These are phyloP conservation scores for Bolborhynchus lineola DNA, from an alignment of 2,113 vertebrate species.

Conservation along the genomic window DNA sequence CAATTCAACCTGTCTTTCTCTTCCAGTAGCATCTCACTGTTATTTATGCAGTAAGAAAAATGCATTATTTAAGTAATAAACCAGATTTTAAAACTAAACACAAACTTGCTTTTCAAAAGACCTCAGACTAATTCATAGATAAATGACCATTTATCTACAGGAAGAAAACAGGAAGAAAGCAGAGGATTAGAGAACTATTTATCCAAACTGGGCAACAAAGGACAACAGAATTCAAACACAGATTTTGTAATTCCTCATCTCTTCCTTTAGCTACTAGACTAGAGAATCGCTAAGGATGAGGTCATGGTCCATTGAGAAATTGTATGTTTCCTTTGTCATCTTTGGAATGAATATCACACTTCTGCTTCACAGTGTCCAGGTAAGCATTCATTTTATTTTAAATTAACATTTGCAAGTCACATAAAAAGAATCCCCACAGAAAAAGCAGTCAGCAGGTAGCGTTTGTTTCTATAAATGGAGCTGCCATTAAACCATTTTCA, in stretches of 20 bases:
- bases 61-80: neutral
- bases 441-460: neutral
- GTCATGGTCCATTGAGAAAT: neutral
- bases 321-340: neutral
- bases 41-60: conserved; percentile 39
- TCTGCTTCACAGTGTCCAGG: neutral
- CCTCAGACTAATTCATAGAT: neutral
- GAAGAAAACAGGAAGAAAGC: neutral
- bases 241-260: neutral
- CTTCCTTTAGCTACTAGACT: neutral
- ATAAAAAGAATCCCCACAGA: conserved; percentile 7
- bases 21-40: neutral
- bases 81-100: neutral
- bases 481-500: conserved; percentile 32
- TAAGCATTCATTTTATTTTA: neutral
- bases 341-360: neutral
- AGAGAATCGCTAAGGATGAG: neutral
- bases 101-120: neutral
- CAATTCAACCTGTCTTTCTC: neutral
- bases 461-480: conserved; percentile 26
- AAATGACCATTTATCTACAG: fast-evolving
- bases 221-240: neutral
- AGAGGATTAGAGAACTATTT: neutral
- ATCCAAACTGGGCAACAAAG: neutral
- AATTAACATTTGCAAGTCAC: conserved; percentile 16